Evolutionary conservation across 2,888 invertebrate species (phyloP), one percentile per base, ranked within the genome.

Genomic region (Erebia ligea): DNA sequence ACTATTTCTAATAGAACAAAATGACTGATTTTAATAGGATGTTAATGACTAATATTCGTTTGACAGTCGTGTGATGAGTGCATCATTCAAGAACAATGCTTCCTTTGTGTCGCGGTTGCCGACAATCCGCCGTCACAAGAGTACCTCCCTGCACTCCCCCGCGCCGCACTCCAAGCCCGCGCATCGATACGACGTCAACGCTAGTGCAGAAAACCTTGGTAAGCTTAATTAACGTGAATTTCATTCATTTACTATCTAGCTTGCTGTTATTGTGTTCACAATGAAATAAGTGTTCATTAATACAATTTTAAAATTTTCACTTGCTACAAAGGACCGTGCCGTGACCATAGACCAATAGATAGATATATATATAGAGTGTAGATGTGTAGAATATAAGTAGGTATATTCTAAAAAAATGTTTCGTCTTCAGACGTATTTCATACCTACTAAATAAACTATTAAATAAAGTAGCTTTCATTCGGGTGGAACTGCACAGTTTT

Each of bases 1-100:
- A 50, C 17, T n/a, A 52, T 52, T 52, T 52, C 52, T 17, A 52
- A 10, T 1, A 9, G 17, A 52, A 52, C 9, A 17, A 52, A 21
- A 62, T 21, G 48, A 59, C 40, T 6, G 45, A 48, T 15, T 62
- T 34, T 34, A 34, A 25, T 25, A 25, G 25, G 21, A 62, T 62
- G 45, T 21, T 48, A 64, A 52, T 64, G 56, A 54, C 71, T 71
- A 73, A 70, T 81, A 77, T 78, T 75, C 73, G 76, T 80, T 87
- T 84, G 86, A 83, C 94, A 96, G 96, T 92, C 95, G 96, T 84
- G 95, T 95, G 89, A 93, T 93, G 91, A 91, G 93, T 85, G 96
- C 96, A 85, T 97, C 97, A 90, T 98, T 97, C 95, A 98, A 98
- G 95, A 97, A 97, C 95, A 98, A 98, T 93, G 96, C 98, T 80